Base-by-base conservation (phyloP, 2,797 vertebrate genomes). In the Meda fulgida region DNA sequence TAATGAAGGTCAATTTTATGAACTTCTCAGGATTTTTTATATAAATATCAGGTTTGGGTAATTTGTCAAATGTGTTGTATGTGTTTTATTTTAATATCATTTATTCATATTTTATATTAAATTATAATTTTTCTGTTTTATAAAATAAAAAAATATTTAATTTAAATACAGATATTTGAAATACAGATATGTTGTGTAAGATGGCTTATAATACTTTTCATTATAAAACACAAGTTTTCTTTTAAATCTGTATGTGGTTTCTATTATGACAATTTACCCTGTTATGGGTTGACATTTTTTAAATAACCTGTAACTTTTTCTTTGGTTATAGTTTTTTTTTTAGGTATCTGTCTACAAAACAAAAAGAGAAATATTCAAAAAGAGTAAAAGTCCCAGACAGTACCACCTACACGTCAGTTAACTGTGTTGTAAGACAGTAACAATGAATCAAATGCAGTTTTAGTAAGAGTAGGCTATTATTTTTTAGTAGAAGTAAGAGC, bases 401-500 rank as follows among this genome's bases (percentile, higher is more conserved):
- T 10, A 58, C 58, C n/a, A 78, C 77, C 58, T 46, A 78, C 76
- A 78, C 26, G 26, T 36, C 31, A 36, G 75, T 60, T 58, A 13
- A 10, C 26, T 16, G 4, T 14, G 26, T 73, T 73, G 26, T 34
- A 34, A 14, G 18, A 8, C 18, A 46, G 51, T 63, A 58, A 72
- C 48, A 72, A 31, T 63, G 69, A 46, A 72, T 58, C 26, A 43
- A 60, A 23, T 46, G 18, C n/a, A 46, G 19, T 67, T n/a, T 46
- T 19, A 13, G n/a, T 65, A 55, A 48, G 14, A 72, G 51, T 3
- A 73, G 9, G 70, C 9, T 36, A 36, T 73, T 63, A 11, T 51
- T 31, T 48, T 51, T 66, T 53, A 38, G 55, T 55, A 63, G 76
- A 72, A 78, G 84, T 60, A 87, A 38, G 55, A 55, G 55, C 29